phyloP scores from a whole-genome alignment of 2,888 invertebrate genomes.

The Scaptomyza flava region DNA sequence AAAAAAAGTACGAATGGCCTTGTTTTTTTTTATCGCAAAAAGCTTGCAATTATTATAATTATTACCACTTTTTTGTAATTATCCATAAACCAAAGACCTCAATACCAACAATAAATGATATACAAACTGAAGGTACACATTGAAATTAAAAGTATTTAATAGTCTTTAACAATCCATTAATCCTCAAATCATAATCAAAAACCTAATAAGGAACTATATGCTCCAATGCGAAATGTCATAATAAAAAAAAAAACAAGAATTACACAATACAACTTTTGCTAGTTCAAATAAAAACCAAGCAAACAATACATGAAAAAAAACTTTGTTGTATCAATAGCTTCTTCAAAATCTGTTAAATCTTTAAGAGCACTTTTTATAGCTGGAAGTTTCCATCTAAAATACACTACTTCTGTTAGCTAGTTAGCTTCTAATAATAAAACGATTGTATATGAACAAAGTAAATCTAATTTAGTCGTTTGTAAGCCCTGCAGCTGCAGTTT shows the following conservation, averaged over 20 bases:
- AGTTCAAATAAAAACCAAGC: conserved; percentile 14
- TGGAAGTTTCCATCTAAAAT: conserved; percentile 21
- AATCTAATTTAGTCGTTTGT: conserved; percentile 11
- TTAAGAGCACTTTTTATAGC: conserved; percentile 14
- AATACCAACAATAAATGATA: conserved; percentile 28
- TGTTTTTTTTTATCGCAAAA: conserved; percentile 19
- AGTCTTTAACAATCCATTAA: conserved; percentile 10
- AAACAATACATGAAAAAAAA: conserved; percentile 29
- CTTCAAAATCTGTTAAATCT: conserved; percentile 15
- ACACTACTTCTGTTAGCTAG: conserved; percentile 5
- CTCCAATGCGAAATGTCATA: conserved; percentile 19
- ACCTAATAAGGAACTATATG: conserved; percentile 52
- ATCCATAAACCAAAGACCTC: conserved; percentile 29
- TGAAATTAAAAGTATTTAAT: conserved; percentile 4
- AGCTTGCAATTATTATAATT: conserved; percentile 51
- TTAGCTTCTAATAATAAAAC: conserved; percentile 32
- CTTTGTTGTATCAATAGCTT: conserved; percentile 4
- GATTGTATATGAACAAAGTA: conserved; percentile 17
- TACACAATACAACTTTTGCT: conserved; percentile 29
- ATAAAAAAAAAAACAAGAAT: conserved; percentile 32
- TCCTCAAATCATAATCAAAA: conserved; percentile 15
- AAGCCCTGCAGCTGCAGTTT: neutral
- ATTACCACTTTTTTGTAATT: conserved; percentile 26
- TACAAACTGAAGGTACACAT: neutral
- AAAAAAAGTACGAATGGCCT: conserved; percentile 18